Base-by-base conservation (phyloP, 2,888 invertebrate genomes). In the Oxycera nigricornis region DNA sequence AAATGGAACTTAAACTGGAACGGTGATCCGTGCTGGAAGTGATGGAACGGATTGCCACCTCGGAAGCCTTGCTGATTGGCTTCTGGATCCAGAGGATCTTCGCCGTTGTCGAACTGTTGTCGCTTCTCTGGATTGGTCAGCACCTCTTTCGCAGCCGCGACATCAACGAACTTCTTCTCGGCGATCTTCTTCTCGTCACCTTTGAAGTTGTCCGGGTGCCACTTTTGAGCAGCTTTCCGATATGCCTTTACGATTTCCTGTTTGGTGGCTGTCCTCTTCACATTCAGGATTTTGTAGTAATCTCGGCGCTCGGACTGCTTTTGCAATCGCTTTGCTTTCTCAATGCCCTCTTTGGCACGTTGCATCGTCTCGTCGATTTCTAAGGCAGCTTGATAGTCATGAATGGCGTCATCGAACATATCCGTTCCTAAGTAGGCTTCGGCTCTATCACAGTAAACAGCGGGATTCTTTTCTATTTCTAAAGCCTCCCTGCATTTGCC, bases 1-100 rank as follows among this genome's bases (percentile, higher is more conserved):
- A 97, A 98, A 87, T 97, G 95, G 89, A 97, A 98, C 87, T 95
- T 95, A 87, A 97, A 98, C 86, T 96, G 95, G 90, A 96, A 97
- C 85, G 94, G 94, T 83, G 94, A 94, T 77, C 94, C 94, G 83
- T 91, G 91, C 81, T 92, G 91, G 88, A 93, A 94, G 86, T 92
- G 90, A 80, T 93, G 91, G 88, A 95, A 95, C 81, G 94, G 94
- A 85, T 90, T 92, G 84, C 91, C 90, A 41, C 83, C 84, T 78
- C 83, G 83, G 17, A 90, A 90, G 9, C 87, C 87, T 50, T 88
- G 86, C 75, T 88, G 88, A 79, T 87, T 87, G 4, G 91, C 89
- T 84, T 99, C 98, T 0, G 98, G 98, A 88, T 99, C 98, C 73
- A 99, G 87, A 0, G 99, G 99, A 89, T 99, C 99, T 80, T 94